Conservation (phyloP, 2,797 vertebrate genomes). For the Phalanger gymnotis region DNA sequence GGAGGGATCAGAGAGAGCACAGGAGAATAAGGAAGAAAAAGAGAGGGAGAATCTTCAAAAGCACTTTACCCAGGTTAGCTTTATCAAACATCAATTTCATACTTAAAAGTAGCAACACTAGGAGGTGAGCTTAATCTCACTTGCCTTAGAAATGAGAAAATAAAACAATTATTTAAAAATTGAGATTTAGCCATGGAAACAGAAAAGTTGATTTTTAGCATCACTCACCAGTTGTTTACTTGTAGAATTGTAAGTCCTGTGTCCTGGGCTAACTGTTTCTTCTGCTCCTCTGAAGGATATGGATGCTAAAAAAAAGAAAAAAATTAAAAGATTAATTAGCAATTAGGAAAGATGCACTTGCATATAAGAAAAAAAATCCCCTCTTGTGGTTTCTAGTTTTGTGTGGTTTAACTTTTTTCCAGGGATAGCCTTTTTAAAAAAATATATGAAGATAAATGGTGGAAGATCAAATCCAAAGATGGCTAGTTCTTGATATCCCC, state of each 20-base stretch:
- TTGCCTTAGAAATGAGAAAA: constrained; percentile 80
- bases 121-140: constrained; percentile 73
- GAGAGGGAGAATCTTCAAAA: constrained; percentile 53
- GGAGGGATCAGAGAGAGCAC: background rate
- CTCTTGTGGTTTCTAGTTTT: constrained; percentile 71
- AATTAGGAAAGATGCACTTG: constrained; percentile 81
- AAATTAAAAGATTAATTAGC: constrained; percentile 85
- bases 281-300: constrained; percentile 99
- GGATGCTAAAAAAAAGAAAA: constrained; percentile 93
- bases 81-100: constrained; percentile 69
- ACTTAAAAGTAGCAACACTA: constrained; percentile 71
- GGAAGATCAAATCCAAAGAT: constrained; percentile 20
- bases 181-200: constrained; percentile 81
- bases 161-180: constrained; percentile 81
- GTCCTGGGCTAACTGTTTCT: constrained; percentile 99
- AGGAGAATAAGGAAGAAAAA: background rate
- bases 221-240: constrained; percentile 99
- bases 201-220: constrained; percentile 83
- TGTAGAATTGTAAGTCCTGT: constrained; percentile 99
- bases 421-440: background rate
- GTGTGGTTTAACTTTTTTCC: constrained; percentile 73
- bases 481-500: background rate
- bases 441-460: constrained; percentile 4
- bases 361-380: constrained; percentile 81
- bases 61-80: constrained; percentile 70